phyloP scores from a whole-genome alignment of 2,113 vertebrate species.

The Xyrauchen texanus region DNA sequence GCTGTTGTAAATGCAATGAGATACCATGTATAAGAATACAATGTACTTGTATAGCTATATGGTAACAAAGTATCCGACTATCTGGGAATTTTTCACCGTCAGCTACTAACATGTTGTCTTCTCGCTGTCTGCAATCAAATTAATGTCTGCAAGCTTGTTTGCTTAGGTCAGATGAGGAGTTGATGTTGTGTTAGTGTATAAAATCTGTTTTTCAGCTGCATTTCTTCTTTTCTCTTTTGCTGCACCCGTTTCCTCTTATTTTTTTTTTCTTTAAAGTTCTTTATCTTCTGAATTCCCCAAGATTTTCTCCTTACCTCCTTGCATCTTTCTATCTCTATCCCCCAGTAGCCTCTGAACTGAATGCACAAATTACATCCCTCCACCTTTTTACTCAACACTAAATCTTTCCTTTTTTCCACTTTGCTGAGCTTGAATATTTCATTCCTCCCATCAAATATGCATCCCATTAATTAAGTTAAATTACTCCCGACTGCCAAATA shows the following conservation, averaged over 20 bases:
- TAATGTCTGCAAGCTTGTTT: not conserved
- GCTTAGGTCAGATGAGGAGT: not conserved
- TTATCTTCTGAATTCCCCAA: conserved; percentile 33
- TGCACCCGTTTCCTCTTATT: conserved; percentile 3
- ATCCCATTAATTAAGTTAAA: conserved; percentile 84
- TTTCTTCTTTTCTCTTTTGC: conserved; percentile 55
- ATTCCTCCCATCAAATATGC: conserved; percentile 90
- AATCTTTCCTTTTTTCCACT: conserved; percentile 97
- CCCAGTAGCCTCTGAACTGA: conserved; percentile 83
- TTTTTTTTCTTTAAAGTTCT: conserved; percentile 31
- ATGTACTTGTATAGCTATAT: too few relatives aligned
- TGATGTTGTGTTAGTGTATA: not conserved
- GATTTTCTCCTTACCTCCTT: conserved; percentile 22
- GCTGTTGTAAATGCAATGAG: too few relatives aligned
- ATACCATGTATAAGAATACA: too few relatives aligned
- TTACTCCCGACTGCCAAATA: conserved; percentile 99
- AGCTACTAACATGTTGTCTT: not conserved
- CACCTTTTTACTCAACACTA: conserved; percentile 93
- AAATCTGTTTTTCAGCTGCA: conserved; percentile 59
- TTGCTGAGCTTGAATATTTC: conserved; percentile 98
- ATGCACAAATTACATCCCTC: conserved; percentile 95
- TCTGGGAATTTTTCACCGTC: too few relatives aligned
- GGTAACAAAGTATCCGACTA: too few relatives aligned
- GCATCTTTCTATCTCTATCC: conserved; percentile 32
- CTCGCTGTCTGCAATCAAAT: not conserved